Evolutionary conservation across 1,140 invertebrate genomes (phyloP).

Genomic region (Scaptodrosophila lebanonensis): DNA sequence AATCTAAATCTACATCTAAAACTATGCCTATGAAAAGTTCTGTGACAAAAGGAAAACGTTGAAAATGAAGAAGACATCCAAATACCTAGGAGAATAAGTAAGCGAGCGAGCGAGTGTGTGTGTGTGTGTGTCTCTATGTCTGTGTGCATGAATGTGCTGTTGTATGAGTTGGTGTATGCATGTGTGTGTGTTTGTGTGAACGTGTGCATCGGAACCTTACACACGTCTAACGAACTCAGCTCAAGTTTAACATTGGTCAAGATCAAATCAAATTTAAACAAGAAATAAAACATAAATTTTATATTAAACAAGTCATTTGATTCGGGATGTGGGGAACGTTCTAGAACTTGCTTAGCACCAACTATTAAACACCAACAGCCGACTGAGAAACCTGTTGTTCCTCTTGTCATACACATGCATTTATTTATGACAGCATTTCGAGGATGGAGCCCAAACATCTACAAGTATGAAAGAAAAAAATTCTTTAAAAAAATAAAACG

Average conservation of each 20-base stretch:
- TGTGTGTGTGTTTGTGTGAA: conserved; percentile 26
- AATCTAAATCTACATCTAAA: conserved; percentile 19
- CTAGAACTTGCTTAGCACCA: conserved; percentile 14
- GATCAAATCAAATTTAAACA: too few species aligned
- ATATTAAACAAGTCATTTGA: too few species aligned
- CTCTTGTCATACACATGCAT: too few species aligned
- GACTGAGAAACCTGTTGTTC: conserved; percentile 39
- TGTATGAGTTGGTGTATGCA: conserved; percentile 2
- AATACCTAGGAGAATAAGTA: conserved; percentile 59
- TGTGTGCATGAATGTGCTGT: conserved; percentile 25
- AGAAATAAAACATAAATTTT: too few species aligned
- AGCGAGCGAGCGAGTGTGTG: conserved; percentile 38
- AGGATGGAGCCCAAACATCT: conserved; percentile 19
- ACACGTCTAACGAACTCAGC: too few species aligned
- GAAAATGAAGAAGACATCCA: conserved; percentile 61
- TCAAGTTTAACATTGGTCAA: too few species aligned
- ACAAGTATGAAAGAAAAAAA: conserved; percentile 30
- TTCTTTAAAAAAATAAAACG: background rate
- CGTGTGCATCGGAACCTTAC: conserved; percentile 16
- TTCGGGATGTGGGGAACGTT: background rate
- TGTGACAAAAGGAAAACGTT: conserved; percentile 52
- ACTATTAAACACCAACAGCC: too few species aligned
- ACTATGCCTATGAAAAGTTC: conserved; percentile 33
- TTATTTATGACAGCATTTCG: conserved; percentile 38
- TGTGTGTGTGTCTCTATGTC: conserved; percentile 33